Evolutionary conservation across 64 coral and sea anemone species (phyloP), one percentile per base, ranked within the genome.

Genomic region (Stylophora pistillata): DNA sequence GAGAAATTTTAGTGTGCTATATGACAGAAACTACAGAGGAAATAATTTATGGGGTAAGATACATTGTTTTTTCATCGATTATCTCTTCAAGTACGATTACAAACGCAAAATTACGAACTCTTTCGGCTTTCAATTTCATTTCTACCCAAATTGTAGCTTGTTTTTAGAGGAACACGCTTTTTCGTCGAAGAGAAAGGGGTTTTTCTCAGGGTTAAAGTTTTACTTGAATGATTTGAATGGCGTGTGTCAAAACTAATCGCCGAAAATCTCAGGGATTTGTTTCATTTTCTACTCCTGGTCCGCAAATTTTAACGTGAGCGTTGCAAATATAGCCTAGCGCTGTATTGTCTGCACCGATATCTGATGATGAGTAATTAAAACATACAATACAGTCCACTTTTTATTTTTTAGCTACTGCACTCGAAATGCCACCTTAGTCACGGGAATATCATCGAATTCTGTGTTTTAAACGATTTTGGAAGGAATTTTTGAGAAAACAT

Each of bases 1-100:
- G 33, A 1, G 9, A 5, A 74, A 9, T 37, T 6, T 17, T 18
- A 16, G 9, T 37, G 52, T 20, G 10, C 33, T 41, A 31, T 21
- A 76, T 76, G 73, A 76, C 73, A 53, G 73, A 76, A 76, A 53
- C 73, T 53, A 18, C 37, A n/a, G 73, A 23, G 21, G 32, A 75
- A 20, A 21, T 23, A 18, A 33, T 47, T 23, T 15, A 76, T 76
- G 73, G 37, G 73, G 73, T 76, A 76, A 76, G 73, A 76, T 52
- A 20, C 5, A 21, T 17, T 68, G 12, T n/a, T n/a, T 11, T 10
- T 41, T 53, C 23, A n/a, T 52, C 12, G 17, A 23, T 17, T 53
- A 11, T 76, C 9, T 10, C 12, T 23, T 6, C 13, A 21, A 53
- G 21, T 76, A 18, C 17, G 23, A 21, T 16, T 76, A 20, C 10